Evolutionary conservation across 2,888 invertebrate species (phyloP), one percentile per base, ranked within the genome.

Genomic region (Fragum fragum): DNA sequence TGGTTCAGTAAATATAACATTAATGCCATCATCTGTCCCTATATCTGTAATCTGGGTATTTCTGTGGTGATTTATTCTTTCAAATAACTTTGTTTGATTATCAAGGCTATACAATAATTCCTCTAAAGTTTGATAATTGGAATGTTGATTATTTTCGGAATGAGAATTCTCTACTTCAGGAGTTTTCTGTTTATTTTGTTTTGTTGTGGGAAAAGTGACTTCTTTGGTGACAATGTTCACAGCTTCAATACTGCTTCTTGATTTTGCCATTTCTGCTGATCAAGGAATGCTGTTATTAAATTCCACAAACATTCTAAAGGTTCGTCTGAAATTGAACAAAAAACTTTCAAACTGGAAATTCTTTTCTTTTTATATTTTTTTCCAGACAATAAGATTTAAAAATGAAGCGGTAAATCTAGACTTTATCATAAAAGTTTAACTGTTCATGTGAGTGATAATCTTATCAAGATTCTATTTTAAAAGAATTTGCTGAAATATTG

Each of bases 61-160:
- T 47, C 47, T 47, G n/a, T 47, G 47, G 47, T 47, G 47, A 14
- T 1, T 47, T 9, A 47, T 47, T 9, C n/a, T 5, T 47, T 47
- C 47, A 47, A 47, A 47, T 3, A 47, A 2, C 16, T 23, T 39
- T 11, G 14, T 21, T 23, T 66, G 21, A 66, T n/a, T 23, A 39
- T 42, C 66, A 21, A 66, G 26, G 36, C 66, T 66, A 42, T 66
- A 66, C 26, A 66, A 42, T 14, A 66, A 36, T 26, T 66, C 66
- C 26, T 66, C 66, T n/a, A 66, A 23, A 23, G 66, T 66, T 42
- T 42, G 42, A 23, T 32, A 1, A 23, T 26, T 39, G 66, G 66
- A 42, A 42, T 66, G 66, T 6, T 3, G 3, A 16, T 47, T 47
- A 47, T 47, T 47, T 47, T 47, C 47, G 47, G 47, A 47, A 47